These are phyloP conservation scores for Leptinotarsa texana DNA, from an alignment of 1,140 invertebrate species.

Conservation along the genomic window DNA sequence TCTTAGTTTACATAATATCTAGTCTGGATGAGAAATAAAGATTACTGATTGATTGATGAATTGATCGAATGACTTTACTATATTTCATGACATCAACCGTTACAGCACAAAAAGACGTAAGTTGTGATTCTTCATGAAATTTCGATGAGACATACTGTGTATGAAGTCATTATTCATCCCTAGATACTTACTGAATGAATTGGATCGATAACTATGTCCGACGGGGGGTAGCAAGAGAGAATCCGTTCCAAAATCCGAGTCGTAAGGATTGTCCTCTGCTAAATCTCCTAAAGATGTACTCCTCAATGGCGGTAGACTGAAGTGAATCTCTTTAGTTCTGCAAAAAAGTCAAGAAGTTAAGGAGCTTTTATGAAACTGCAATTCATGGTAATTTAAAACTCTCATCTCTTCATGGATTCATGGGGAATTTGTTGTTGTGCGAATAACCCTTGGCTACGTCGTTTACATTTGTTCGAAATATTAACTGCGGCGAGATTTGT, in stretches of 20 bases:
- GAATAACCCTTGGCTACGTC: no score
- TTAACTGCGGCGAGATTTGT: no score
- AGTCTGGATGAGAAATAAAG: no score
- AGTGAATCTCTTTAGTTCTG: slow-evolving; percentile 69
- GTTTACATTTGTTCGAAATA: no score
- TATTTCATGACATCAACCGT: no score
- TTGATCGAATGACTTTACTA: no score
- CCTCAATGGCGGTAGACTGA: slow-evolving; percentile 64
- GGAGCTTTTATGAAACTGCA: background rate
- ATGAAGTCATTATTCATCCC: background rate
- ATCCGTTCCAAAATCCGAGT: slow-evolving; percentile 60
- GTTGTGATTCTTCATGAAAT: background rate
- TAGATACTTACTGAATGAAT: slow-evolving; percentile 66
- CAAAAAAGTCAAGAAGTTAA: slow-evolving; percentile 22
- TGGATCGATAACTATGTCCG: slow-evolving; percentile 61
- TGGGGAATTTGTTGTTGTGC: no score
- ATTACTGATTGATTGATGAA: no score
- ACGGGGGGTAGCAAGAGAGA: slow-evolving; percentile 58
- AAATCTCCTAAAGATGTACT: slow-evolving; percentile 66
- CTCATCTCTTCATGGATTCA: no score
- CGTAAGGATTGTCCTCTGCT: slow-evolving; percentile 55
- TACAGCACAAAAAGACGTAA: no score
- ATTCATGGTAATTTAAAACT: no score
- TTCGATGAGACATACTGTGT: background rate
- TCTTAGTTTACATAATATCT: no score